Base-by-base conservation (phyloP, 2,888 invertebrate genomes). In the Neoascia interrupta region DNA sequence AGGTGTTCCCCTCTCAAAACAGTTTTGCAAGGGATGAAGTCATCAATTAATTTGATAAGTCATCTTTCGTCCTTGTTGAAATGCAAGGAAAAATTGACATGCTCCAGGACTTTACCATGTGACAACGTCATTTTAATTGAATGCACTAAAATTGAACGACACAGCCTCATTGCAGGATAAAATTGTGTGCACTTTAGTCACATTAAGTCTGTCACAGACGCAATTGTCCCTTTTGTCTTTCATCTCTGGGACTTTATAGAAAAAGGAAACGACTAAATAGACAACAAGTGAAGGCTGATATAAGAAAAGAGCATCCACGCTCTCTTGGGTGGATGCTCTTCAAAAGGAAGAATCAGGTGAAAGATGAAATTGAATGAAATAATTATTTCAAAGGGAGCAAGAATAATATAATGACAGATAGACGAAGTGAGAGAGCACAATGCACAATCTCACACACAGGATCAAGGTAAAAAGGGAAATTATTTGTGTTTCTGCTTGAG, bases 401-500 rank as follows among this genome's bases (percentile, higher is more conserved):
- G 49, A 60, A 79, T 60, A 72, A 79, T 60, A 66, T 28, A 58
- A 64, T 28, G 58, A 72, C 47, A 76, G 47, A 69, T 5, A 21
- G 23, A 51, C 31, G 15, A n/a, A 31, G 31, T n/a, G n/a, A 54
- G 23, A 68, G 18, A 21, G 37, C 21, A 13, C 45, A 21, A 43
- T 39, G 37, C 37, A 31, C 56, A 56, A 3, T 23, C 28, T 23
- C 36, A 31, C 18, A 11, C 16, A 13, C 23, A 26, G 11, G 11
- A 26, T 51, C 21, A 47, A 56, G 45, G 43, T 16, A 37, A 49
- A 43, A 49, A 23, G 54, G 39, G 54, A 69, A 74, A 63, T 80
- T 80, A 80, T 80, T 80, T 80, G 80, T 80, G 69, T 80, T 80
- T 80, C 80, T 80, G 80, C 80, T 80, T 74, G 74, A 74, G 69